phyloP scores from a whole-genome alignment of 2,113 vertebrate genomes.

The Castor canadensis region DNA sequence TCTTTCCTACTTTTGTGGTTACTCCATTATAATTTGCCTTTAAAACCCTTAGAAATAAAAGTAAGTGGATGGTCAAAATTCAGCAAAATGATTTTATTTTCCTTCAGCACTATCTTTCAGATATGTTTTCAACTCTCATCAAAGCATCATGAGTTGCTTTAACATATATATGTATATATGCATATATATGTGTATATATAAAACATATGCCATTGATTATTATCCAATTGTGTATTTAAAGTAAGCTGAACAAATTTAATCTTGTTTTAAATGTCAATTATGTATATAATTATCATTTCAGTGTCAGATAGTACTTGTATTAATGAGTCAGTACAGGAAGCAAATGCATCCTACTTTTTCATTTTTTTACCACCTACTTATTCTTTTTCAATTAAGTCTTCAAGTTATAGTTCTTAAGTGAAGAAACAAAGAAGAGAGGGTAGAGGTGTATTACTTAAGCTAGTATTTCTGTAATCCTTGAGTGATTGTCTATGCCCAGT shows the following conservation, averaged over 20 bases:
- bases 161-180: not conserved
- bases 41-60: not conserved
- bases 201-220: not conserved
- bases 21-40: not conserved
- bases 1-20: not conserved
- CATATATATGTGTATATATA: too few species aligned
- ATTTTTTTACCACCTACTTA: not conserved
- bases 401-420: not conserved
- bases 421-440: not conserved
- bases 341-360: not conserved
- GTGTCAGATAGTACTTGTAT: not conserved
- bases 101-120: not conserved
- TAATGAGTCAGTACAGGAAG: not conserved
- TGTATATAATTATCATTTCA: not conserved
- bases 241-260: not conserved
- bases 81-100: not conserved
- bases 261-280: not conserved
- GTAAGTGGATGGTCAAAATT: not conserved
- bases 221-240: too few species aligned
- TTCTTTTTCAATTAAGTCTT: not conserved
- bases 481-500: not conserved
- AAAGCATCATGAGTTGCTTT: not conserved
- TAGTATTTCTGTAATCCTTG: not conserved
- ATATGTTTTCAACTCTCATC: not conserved
- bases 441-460: rapidly evolving